Percentiles rank a stretch among this genome's conserved stretches.
phyloP scores from a whole-genome alignment of 35 echinoderm and acorn worm species.

The Lytechinus variegatus region DNA sequence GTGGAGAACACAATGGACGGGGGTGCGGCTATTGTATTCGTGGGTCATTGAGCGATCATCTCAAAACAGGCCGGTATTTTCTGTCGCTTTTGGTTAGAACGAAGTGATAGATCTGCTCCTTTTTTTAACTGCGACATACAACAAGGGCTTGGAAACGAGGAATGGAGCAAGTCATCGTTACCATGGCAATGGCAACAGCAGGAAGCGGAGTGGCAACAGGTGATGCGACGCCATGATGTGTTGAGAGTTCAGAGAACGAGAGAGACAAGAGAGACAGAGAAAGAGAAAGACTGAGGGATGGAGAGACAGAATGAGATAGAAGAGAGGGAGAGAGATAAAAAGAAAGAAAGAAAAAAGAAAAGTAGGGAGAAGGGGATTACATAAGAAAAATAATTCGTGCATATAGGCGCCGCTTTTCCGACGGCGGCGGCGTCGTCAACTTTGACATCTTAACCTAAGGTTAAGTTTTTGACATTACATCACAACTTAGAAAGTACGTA shows the following conservation, averaged over 20 bases:
- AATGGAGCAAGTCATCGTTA: slow-evolving; percentile 41
- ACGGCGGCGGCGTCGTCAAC: no score
- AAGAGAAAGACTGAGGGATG: not conserved
- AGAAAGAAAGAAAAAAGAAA: not conserved
- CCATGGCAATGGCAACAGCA: slow-evolving; percentile 51
- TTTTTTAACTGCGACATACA: not conserved
- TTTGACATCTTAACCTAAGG: no score
- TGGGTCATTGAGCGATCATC: slow-evolving; percentile 44
- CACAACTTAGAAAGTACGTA: no score
- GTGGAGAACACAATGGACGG: not conserved
- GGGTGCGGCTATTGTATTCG: slow-evolving; percentile 25
- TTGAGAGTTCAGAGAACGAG: slow-evolving; percentile 11
- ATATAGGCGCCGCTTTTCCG: no score
- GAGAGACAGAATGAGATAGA: not conserved
- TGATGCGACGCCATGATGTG: slow-evolving; percentile 37
- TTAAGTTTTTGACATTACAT: no score
- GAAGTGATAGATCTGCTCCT: not conserved
- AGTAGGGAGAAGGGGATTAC: not conserved
- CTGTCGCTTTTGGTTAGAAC: not conserved
- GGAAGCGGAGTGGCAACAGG: slow-evolving; percentile 54
- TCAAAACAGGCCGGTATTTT: not conserved
- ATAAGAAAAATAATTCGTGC: no score
- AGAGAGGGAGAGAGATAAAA: not conserved
- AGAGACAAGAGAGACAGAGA: not conserved
- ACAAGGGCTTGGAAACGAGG: not conserved